Base-by-base conservation (phyloP, 1,140 invertebrate genomes). In the Gonatopus flavifemur region DNA sequence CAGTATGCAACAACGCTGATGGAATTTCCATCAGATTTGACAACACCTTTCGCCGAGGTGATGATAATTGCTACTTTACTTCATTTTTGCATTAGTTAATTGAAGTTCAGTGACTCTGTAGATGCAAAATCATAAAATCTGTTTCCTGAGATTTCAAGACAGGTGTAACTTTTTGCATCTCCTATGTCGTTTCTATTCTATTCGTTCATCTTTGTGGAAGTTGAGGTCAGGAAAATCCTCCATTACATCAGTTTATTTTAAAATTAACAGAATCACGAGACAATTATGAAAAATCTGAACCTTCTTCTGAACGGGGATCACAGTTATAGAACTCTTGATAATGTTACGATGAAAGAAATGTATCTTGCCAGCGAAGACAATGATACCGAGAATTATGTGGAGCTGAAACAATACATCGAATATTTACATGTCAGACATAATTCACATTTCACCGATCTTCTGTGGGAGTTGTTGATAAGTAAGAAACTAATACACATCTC, bases 391-490 rank as follows among this genome's bases (percentile, higher is more conserved):
- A 51, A 54, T 25, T 30, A 60, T 40, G 38, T 57, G 3, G 64
- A 61, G 56, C 36, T 74, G 21, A 35, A 36, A 22, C 44, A 62
- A 49, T 39, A 49, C 37, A 16, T 70, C 9, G 37, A 64, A 28
- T 47, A 61, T 13, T 33, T 73, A 6, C 36, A 37, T 10, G 49
- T 28, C 13, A 56, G 73, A 30, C 36, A 66, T 38, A 67, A 72
- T 58, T 19, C 58, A 37, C 69, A 76, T 50, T 69, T 76, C 56
- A 67, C 65, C 8, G 70, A 74, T 55, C n/a, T 62, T 22, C 52
- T 76, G 3, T 76, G 73, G 73, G 61, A 55, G 9, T 53, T 74
- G 20, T 44, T 74, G 13, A 69, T 59, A 40, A 49, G 69, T 72
- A 37, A 53, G 49, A 25, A 2, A 31, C 12, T 36, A 36, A 36